Evolutionary conservation across 2,797 vertebrate genomes (phyloP).

Genomic region (Rhyacichthys aspro): DNA sequence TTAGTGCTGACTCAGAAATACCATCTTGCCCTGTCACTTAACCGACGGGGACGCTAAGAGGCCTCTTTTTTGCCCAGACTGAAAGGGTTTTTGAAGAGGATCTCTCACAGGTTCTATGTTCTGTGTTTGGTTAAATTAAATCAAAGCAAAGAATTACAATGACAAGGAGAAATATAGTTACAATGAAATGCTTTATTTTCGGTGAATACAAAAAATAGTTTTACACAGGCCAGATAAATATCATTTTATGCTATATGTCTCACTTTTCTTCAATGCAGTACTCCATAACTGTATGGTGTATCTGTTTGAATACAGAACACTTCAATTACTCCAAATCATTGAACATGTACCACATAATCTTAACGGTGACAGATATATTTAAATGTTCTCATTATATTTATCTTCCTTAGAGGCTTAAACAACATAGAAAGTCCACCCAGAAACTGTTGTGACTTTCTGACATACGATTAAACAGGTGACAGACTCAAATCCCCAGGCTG

Average conservation of each 20-base stretch:
- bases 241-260: slow-evolving; percentile 58
- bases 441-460: slow-evolving; percentile 51
- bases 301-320: slow-evolving; percentile 48
- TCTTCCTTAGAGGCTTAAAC: slow-evolving; percentile 54
- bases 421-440: slow-evolving; percentile 43
- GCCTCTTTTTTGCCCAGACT: slow-evolving; percentile 3
- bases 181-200: slow-evolving; percentile 79
- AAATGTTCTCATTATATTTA: slow-evolving; percentile 58
- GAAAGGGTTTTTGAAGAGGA: too few species aligned
- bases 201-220: slow-evolving; percentile 80
- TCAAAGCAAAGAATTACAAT: slow-evolving; percentile 1
- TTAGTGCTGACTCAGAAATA: slow-evolving; percentile 78
- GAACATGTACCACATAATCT: slow-evolving; percentile 60
- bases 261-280: slow-evolving; percentile 54
- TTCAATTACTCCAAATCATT: slow-evolving; percentile 59
- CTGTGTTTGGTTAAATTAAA: too few species aligned
- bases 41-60: slow-evolving; percentile 46
- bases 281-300: slow-evolving; percentile 49
- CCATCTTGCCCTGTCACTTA: slow-evolving; percentile 52
- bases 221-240: slow-evolving; percentile 78
- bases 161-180: slow-evolving; percentile 24
- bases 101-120: too few species aligned
- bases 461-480: slow-evolving; percentile 55
- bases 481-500: slow-evolving; percentile 31
- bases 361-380: slow-evolving; percentile 57